Base-by-base conservation (phyloP, 2,888 invertebrate genomes). In the Sarcophaga carnaria region DNA sequence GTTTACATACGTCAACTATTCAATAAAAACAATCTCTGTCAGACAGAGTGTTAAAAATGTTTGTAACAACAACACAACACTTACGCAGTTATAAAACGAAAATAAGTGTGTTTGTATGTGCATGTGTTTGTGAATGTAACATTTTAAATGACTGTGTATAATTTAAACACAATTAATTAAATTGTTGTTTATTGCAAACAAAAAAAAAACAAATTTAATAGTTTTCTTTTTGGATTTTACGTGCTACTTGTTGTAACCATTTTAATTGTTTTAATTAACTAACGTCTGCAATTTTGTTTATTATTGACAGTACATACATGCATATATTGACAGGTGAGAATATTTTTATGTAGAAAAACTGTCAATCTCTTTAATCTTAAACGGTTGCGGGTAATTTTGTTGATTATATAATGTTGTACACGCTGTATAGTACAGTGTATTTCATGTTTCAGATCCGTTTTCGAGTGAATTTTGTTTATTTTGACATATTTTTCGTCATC, bases 1-100 rank as follows among this genome's bases (percentile, higher is more conserved):
- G 27, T 64, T 60, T 49, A 71, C 27, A 79, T 54, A 60, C 60
- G 67, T 74, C 22, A 54, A 71, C 5, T 70, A 25, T 25, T 27
- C 11, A 72, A 27, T 14, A n/a, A 37, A 49, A 49, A 45, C 27
- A 66, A 11, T 54, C 3, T 11, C 6, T 60, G 20, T 66, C 64
- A 37, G 45, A 66, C 63, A 80, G 20, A 54, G 54, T 54, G 54
- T 54, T 54, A 54, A 14, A 54, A 12, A 54, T 14, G 17, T 54
- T 14, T 54, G 12, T 54, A 12, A 54, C 54, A 49, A 49, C 0
- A 12, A 4, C 17, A 54, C 54, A 4, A 14, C 54, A 12, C 37
- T 37, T 37, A 37, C 10, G 37, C 37, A 10, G 37, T 37, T 37
- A 37, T 37, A 37, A 37, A 37, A 37, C 8, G 37, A 8, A 37